Evolutionary conservation across 2,113 vertebrate genomes (phyloP), one percentile per base, ranked within the genome.

Genomic region (Hydrochoerus hydrochaeris): DNA sequence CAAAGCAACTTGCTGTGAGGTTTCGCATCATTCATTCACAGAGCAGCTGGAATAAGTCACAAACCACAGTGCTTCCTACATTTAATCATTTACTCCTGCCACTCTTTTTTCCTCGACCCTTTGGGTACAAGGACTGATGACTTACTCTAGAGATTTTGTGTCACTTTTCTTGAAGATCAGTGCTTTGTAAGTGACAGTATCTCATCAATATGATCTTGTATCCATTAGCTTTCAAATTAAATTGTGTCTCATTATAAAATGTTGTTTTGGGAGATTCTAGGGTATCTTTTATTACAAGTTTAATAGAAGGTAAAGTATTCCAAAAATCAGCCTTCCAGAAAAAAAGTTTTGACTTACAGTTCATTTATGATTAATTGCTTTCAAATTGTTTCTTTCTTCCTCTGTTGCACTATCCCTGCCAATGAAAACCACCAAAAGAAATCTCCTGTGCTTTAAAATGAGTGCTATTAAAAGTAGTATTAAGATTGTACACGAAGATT

Each of bases 201-300:
- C 60, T 88, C 69, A 60, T 90, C 62, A 63, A 60, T 87, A 91
- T 35, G 20, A 77, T 73, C 52, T 44, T 69, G n/a, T 11, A 41
- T 77, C 58, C 73, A 90, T 87, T 81, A 90, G 20, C n/a, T 94
- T 97, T 82, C 77, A 44, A 78, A 88, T 4, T 26, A 52, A 92
- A 78, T 60, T 60, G 2, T 84, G 57, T 78, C 38, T 49, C 20
- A 73, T 54, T 75, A 28, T 44, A 52, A 41, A 83, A 46, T n/a
- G 22, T 77, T 81, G 44, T 35, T 94, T 95, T 49, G 75, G 41
- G 69, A 95, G 14, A 54, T n/a, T 35, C 32, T 30, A 82, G 62
- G 73, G 38, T 46, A 88, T 86, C 91, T 91, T 90, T 75, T 69
- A 85, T 60, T 65, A 54, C 28, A 57, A 38, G 13, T 81, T 96